Conservation (phyloP, 2,888 invertebrate genomes). For the Erebia aethiops region DNA sequence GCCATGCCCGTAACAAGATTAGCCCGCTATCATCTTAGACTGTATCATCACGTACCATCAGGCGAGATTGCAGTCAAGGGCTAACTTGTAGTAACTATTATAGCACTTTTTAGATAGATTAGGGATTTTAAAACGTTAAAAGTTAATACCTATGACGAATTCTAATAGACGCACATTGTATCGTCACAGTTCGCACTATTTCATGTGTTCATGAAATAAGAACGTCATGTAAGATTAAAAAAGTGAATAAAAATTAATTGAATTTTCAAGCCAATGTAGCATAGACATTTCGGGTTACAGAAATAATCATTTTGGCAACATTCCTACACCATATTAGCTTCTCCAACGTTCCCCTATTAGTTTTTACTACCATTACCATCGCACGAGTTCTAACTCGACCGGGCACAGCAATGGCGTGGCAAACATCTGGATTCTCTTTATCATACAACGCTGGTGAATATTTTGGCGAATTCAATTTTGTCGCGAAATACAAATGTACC, state of each 20-base stretch:
- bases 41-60: no score
- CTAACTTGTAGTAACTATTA: no score
- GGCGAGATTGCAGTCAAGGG: no score
- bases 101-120: no score
- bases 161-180: no score
- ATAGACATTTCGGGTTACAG: not conserved
- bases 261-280: not conserved
- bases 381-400: constrained; percentile 6
- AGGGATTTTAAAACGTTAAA: no score
- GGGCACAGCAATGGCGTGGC: not conserved
- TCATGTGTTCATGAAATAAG: not conserved
- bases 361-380: constrained; percentile 4
- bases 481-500: not conserved
- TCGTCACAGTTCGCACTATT: no score
- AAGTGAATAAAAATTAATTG: not conserved
- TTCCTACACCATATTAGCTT: constrained; percentile 10
- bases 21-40: no score
- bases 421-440: not conserved
- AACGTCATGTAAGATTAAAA: not conserved
- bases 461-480: not conserved
- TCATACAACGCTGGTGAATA: not conserved
- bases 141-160: no score
- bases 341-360: not conserved
- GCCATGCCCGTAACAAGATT: no score
- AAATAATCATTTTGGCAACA: constrained; percentile 13